Percentiles rank a stretch among this genome's conserved stretches.
phyloP scores from a whole-genome alignment of 2,113 vertebrate species.

The Fukomys damarensis region DNA sequence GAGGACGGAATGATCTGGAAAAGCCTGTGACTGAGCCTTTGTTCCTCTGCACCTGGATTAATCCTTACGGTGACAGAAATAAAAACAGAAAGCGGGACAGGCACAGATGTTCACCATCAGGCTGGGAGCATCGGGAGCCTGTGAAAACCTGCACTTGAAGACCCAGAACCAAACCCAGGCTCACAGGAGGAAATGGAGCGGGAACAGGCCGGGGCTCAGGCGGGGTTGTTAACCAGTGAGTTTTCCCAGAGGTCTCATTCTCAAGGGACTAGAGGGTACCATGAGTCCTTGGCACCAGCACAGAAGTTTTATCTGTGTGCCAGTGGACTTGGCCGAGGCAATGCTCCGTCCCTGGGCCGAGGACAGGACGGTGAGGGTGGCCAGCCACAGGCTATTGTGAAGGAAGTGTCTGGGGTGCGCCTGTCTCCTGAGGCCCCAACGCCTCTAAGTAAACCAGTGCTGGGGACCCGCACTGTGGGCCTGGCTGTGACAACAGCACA shows the following conservation, averaged over 20 bases:
- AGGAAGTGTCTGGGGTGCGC: background rate
- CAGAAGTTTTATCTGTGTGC: background rate
- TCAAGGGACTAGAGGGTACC: background rate
- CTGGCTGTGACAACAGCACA: background rate
- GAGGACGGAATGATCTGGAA: background rate
- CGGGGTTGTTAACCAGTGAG: background rate
- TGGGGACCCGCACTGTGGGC: background rate
- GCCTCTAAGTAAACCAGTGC: background rate
- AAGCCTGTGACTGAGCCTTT: background rate
- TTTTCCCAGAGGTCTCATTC: constrained; percentile 19
- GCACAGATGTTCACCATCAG: background rate
- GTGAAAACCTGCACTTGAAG: background rate
- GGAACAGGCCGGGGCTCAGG: background rate
- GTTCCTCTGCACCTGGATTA: constrained; percentile 1
- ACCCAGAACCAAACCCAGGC: background rate
- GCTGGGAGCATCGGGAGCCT: background rate
- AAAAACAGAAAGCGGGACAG: background rate
- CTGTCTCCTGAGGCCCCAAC: background rate
- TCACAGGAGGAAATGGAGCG: background rate
- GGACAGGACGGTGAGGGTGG: background rate
- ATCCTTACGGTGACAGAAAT: constrained; percentile 11
- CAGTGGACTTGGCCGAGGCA: background rate
- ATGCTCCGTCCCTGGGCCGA: background rate
- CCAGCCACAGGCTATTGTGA: background rate
- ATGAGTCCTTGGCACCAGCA: background rate